A percentile compares a stretch with the other conserved stretches of the same genome.
Conservation (phyloP, 2,113 vertebrate species). For the Pomatostomus ruficeps region DNA sequence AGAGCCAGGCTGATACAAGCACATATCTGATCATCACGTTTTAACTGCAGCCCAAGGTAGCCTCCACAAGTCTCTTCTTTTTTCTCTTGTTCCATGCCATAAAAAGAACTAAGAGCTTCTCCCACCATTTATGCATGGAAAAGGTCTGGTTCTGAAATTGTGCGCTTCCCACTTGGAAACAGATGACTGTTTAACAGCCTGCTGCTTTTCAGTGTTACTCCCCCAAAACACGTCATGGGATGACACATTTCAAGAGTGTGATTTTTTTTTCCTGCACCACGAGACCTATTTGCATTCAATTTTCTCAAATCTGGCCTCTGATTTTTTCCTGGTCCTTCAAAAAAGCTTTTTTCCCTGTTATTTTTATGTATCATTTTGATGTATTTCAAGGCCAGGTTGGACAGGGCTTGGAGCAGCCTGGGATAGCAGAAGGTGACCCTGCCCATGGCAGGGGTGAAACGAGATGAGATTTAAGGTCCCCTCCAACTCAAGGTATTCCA, state of each 20-base stretch:
- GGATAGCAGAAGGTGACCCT: not conserved
- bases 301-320: not conserved
- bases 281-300: not conserved
- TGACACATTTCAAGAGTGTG: not conserved
- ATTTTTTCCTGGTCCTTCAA: not conserved
- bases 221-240: not conserved
- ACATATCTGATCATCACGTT: not conserved
- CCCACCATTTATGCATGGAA: not conserved
- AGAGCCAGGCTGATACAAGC: fast-evolving
- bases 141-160: not conserved
- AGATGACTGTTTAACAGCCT: not conserved
- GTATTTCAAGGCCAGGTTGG: not conserved
- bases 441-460: not conserved
- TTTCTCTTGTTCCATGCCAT: not conserved
- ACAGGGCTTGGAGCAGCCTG: not conserved
- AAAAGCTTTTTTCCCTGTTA: not conserved
- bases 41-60: not conserved
- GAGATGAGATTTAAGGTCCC: not conserved
- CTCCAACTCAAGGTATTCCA: not conserved
- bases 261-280: not conserved
- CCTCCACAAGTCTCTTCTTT: not conserved
- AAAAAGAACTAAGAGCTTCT: not conserved
- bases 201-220: not conserved
- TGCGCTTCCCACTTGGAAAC: not conserved
- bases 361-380: not conserved